Base-by-base conservation (phyloP, 2,888 invertebrate species). In the Operophtera brumata region DNA sequence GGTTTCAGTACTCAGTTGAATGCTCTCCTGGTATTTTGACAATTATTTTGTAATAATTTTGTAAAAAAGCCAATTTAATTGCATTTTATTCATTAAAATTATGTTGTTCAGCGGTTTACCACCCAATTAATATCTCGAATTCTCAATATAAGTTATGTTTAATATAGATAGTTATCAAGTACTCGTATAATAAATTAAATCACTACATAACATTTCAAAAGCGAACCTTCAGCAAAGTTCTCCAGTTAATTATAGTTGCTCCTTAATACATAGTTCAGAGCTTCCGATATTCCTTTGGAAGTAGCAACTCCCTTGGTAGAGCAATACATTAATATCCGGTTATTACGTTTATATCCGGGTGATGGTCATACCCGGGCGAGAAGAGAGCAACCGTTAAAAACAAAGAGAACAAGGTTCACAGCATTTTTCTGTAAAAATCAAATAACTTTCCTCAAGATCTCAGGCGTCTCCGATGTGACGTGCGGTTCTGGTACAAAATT, bases 311-410 rank as follows among this genome's bases (percentile, higher is more conserved):
- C 20, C 20, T 43, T 37, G 42, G 42, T n/a, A 46, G 11, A 42
- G 20, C 20, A 28, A 28, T 41, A 49, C 34, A 32, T 14, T 50
- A 20, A 44, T 14, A 39, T 44, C 44, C 39, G 12, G 44, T 44
- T 37, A 50, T 44, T 32, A 44, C 11, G 30, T 43, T 35, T 37
- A 11, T 26, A 45, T 40, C 39, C 50, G 50, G 44, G 13, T 10
- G 9, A 28, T 5, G 37, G 10, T 20, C 13, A 11, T 7, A 36
- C 32, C 30, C 32, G 25, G 32, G 14, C 20, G 39, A 20, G 30
- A 9, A 41, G 35, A 20, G 7, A 32, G 14, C 8, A 2, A 30
- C 2, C 9, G 26, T 7, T 39, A 47, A 47, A 37, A 28, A 14
- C 14, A n/a, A 39, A 39, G 14, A 47, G 1, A 14, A 30, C 8